Evolutionary conservation across 2,113 vertebrate genomes (phyloP).

Genomic region (Gambusia holbrooki): DNA sequence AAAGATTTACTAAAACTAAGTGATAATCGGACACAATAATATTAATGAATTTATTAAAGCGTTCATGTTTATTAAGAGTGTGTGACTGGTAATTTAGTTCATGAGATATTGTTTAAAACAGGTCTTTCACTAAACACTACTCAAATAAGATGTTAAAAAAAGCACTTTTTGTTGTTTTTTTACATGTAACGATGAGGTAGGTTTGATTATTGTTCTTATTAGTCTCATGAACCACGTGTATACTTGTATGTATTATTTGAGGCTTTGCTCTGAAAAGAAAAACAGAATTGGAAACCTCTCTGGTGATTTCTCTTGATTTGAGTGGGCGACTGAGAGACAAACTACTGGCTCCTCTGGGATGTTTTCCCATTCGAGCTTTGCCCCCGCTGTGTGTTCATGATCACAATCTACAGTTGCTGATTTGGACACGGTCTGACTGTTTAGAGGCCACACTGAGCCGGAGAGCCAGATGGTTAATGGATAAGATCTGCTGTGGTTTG

Average conservation of each 20-base stretch:
- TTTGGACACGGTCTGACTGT: conserved; percentile 30
- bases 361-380: conserved; percentile 10
- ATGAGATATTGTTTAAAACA: neutral
- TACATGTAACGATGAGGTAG: neutral
- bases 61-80: neutral
- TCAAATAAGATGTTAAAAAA: too few species aligned
- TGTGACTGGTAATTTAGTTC: neutral
- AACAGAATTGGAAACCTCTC: neutral
- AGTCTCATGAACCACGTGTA: neutral
- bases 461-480: conserved; percentile 69
- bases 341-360: conserved; percentile 4
- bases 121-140: neutral
- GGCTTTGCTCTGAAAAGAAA: neutral
- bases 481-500: conserved; percentile 61
- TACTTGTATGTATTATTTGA: neutral
- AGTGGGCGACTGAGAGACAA: neutral
- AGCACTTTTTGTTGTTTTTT: neutral
- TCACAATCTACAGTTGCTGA: conserved; percentile 14
- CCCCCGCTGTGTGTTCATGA: conserved; percentile 9
- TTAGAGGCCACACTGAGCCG: conserved; percentile 39
- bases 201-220: neutral
- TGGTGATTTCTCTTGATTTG: neutral
- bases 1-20: neutral
- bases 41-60: neutral
- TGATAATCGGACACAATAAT: neutral